Conservation (phyloP, 2,888 invertebrate genomes). For the Gerris lacustris region DNA sequence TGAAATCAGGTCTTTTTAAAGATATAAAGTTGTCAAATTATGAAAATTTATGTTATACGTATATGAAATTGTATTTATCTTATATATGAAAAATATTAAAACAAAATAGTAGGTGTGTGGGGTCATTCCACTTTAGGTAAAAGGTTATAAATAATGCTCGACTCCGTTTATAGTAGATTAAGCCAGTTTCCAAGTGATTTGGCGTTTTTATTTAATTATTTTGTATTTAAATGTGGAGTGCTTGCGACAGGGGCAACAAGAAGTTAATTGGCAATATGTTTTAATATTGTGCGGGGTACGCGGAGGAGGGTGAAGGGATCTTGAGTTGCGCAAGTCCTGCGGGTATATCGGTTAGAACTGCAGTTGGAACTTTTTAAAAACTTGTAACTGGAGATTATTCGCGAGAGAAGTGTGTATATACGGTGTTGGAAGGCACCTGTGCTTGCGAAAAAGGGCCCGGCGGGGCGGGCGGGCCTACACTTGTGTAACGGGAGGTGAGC, state of each 20-base stretch:
- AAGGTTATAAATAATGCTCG: no score
- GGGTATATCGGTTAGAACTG: neutral
- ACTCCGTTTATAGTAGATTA: no score
- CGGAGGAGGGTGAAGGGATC: neutral
- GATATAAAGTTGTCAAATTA: no score
- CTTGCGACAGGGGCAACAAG: neutral
- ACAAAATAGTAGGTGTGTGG: no score
- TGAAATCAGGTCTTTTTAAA: no score
- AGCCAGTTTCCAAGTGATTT: no score
- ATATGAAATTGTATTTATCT: no score
- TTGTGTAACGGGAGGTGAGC: neutral
- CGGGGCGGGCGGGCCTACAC: neutral
- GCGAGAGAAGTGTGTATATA: neutral
- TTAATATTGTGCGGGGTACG: neutral
- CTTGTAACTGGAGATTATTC: neutral
- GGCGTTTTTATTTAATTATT: no score
- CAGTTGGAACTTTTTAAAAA: neutral
- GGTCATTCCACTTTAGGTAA: no score
- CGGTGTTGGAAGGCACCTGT: neutral
- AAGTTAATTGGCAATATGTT: neutral
- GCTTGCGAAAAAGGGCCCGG: constrained; percentile 3
- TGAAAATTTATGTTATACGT: no score
- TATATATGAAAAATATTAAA: no score
- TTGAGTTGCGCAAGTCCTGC: no score
- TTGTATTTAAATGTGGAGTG: neutral